Evolutionary conservation across 1,140 invertebrate species (phyloP), one percentile per base, ranked within the genome.

Genomic region (Drosophila varians): DNA sequence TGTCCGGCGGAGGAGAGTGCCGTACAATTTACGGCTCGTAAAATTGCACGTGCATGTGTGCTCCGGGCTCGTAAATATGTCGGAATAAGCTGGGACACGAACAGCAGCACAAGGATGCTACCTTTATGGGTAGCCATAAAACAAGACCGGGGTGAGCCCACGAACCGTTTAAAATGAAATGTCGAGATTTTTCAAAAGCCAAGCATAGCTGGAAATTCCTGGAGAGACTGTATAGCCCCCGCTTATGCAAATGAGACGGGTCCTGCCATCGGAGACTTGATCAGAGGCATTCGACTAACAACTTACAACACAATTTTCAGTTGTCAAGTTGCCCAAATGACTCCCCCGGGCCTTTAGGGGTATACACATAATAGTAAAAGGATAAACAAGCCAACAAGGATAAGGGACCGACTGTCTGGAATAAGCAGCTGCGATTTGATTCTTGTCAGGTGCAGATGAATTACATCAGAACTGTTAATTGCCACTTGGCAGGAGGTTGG

Each of bases 11-110:
- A 14, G 28, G 23, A 62, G 51, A 40, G 76, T 18, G 42, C 60
- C 77, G 61, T 66, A 69, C 68, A 86, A 84, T 86, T 84, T 86
- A 70, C 80, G 78, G 80, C 71, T 79, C 62, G 61, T 79, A 79
- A 79, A 76, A 49, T 61, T 45, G 47, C 55, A 57, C 60, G 57
- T 74, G 45, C 51, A 47, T 55, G 47, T 65, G 42, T 56, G 58
- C 11, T 19, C n/a, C 9, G 4, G n/a, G 26, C 49, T 46, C 62
- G 52, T 52, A 53, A 66, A 58, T 55, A 47, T 73, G 62, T 31
- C 12, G 46, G 49, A 21, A 60, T 55, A 45, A 45, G 23, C 58
- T 31, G 40, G 47, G 43, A 28, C 18, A 28, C 26, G 26, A 36
- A 21, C 11, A 26, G n/a, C 16, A 46, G 47, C 36, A 14, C 36